phyloP scores from a whole-genome alignment of 2,797 vertebrate genomes.

The Helostoma temminkii region DNA sequence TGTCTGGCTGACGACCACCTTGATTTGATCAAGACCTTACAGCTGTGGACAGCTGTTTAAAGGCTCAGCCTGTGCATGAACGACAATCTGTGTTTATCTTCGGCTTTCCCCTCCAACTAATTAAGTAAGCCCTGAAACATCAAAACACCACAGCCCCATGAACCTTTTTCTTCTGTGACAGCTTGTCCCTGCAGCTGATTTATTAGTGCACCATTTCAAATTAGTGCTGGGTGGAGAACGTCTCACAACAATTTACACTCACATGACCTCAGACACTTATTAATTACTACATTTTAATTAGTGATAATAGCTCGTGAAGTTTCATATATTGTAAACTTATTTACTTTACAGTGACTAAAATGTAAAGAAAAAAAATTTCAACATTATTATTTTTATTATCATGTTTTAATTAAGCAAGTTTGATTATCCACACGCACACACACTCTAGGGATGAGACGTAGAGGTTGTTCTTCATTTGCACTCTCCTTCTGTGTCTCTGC shows the following conservation, averaged over 20 bases:
- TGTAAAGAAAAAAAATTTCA: slow-evolving; percentile 25
- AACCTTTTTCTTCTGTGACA: slow-evolving; percentile 63
- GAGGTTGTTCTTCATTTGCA: slow-evolving; percentile 45
- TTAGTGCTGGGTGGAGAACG: slow-evolving; percentile 64
- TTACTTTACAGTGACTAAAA: slow-evolving; percentile 29
- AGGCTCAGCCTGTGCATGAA: slow-evolving; percentile 54
- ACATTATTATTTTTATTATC: slow-evolving; percentile 14
- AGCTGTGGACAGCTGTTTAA: slow-evolving; percentile 62
- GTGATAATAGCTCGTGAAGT: slow-evolving; percentile 48
- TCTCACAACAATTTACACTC: slow-evolving; percentile 73
- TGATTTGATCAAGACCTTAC: slow-evolving; percentile 52
- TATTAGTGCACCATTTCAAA: slow-evolving; percentile 74
- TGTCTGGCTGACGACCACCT: slow-evolving; percentile 23
- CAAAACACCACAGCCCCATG: slow-evolving; percentile 63
- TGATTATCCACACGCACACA: slow-evolving; percentile 32
- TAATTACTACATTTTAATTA: slow-evolving; percentile 75
- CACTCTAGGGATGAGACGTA: slow-evolving; percentile 21
- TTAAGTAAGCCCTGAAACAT: slow-evolving; percentile 73
- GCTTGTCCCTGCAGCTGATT: slow-evolving; percentile 65
- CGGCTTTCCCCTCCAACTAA: slow-evolving; percentile 70
- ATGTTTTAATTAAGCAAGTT: slow-evolving; percentile 29
- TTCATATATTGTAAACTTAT: slow-evolving; percentile 27
- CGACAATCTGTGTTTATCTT: slow-evolving; percentile 75
- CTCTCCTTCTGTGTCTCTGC: slow-evolving; percentile 41
- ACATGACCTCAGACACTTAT: slow-evolving; percentile 65